Conservation (phyloP, 2,113 vertebrate species). For the Siniperca chuatsi region DNA sequence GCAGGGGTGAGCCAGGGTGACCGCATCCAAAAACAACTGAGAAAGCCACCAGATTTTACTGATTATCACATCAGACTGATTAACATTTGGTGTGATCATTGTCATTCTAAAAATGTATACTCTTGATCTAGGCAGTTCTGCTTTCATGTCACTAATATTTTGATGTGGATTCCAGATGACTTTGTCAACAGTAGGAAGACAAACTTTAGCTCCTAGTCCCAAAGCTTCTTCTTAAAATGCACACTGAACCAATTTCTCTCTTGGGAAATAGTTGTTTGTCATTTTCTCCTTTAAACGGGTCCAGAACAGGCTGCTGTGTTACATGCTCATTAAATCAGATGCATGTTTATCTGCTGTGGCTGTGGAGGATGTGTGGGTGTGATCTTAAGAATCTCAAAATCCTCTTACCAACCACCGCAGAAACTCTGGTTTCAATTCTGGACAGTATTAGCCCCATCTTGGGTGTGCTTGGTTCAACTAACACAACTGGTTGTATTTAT, state of each 20-base stretch:
- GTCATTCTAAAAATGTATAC: not conserved
- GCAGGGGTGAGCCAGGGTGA: conserved; percentile 2
- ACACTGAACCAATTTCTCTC: conserved; percentile 16
- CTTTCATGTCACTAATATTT: conserved; percentile 26
- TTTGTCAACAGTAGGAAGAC: conserved; percentile 30
- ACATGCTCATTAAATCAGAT: not conserved
- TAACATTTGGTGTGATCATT: not conserved
- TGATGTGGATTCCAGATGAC: conserved; percentile 46
- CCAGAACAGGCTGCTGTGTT: conserved; percentile 20
- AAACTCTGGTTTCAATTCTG: not conserved
- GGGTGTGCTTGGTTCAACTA: not conserved
- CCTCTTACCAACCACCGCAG: not conserved
- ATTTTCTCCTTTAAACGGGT: conserved; percentile 23
- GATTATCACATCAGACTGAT: not conserved
- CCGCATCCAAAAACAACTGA: conserved; percentile 18
- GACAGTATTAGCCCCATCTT: not conserved
- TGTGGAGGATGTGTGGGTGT: not conserved
- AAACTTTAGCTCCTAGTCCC: conserved; percentile 49
- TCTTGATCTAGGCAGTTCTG: not conserved
- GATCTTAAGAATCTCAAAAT: not conserved
- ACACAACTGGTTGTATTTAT: not conserved
- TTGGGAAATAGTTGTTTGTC: conserved; percentile 38
- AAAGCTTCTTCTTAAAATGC: conserved; percentile 34
- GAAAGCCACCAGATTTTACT: not conserved
- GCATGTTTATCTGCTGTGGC: conserved; percentile 1